Conservation (phyloP, 2,888 invertebrate species). For the Ormyrus nitidulus region DNA sequence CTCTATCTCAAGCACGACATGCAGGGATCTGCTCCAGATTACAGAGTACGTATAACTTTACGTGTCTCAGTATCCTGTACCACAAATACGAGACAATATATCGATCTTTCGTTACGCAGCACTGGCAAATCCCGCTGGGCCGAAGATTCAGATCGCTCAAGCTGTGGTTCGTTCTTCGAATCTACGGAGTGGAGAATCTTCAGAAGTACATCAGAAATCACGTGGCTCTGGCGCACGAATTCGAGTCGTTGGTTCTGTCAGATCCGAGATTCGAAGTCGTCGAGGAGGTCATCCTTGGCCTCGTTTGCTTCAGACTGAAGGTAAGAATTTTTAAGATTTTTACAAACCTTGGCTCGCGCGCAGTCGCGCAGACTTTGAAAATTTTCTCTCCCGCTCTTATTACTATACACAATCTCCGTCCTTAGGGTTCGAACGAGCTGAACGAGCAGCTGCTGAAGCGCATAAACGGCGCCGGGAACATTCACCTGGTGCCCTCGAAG, state of each 20-base stretch:
- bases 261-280: constrained; percentile 93
- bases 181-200: constrained; percentile 92
- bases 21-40: constrained; percentile 93
- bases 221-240: constrained; percentile 89
- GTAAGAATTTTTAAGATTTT: constrained; percentile 67
- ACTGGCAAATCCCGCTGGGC: constrained; percentile 98
- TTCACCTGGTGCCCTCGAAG: constrained; percentile 95
- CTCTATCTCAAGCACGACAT: constrained; percentile 96
- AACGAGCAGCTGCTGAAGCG: constrained; percentile 89
- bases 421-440: constrained; percentile 84
- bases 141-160: constrained; percentile 94
- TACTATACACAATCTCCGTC: constrained; percentile 4
- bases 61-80: background rate
- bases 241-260: constrained; percentile 84
- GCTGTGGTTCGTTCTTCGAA: constrained; percentile 94
- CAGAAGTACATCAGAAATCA: constrained; percentile 92
- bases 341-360: no score
- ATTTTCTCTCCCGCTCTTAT: no score
- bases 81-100: background rate
- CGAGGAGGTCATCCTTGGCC: constrained; percentile 92
- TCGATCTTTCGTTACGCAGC: constrained; percentile 74
- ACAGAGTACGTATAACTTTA: constrained; percentile 79
- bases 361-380: no score
- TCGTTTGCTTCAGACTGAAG: constrained; percentile 97
- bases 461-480: constrained; percentile 92